Conservation (phyloP, 2,113 vertebrate species). For the Spea multiplicata region DNA sequence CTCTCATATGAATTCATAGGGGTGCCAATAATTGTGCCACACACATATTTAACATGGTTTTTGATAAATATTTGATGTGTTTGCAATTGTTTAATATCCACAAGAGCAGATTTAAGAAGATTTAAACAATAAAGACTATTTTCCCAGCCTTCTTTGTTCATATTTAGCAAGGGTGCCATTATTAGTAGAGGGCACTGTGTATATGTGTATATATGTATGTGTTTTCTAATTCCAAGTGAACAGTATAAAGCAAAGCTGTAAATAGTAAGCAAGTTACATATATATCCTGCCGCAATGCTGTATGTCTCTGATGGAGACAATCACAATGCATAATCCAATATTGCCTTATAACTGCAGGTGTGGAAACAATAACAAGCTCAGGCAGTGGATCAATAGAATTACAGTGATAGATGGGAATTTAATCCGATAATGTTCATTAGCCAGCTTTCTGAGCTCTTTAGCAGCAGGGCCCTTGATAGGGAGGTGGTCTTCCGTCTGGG, state of each 20-base stretch:
- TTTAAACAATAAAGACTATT: too few species aligned
- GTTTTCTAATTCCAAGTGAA: too few species aligned
- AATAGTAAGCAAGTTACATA: neutral
- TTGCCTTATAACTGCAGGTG: conserved; percentile 44
- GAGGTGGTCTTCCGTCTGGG: conserved; percentile 37
- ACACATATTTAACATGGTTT: too few species aligned
- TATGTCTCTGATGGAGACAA: neutral
- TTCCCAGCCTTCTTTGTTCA: too few species aligned
- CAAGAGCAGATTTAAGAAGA: too few species aligned
- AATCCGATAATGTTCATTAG: conserved; percentile 49
- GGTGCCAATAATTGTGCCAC: too few species aligned
- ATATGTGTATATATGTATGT: too few species aligned
- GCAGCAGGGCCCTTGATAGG: conserved; percentile 30
- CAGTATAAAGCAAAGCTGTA: neutral
- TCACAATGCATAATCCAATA: conserved; percentile 27
- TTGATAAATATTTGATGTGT: too few species aligned
- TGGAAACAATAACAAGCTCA: conserved; percentile 40
- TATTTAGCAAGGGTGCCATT: too few species aligned
- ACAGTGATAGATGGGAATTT: conserved; percentile 46
- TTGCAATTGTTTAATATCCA: too few species aligned
- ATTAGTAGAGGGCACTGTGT: too few species aligned
- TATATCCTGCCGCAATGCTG: neutral
- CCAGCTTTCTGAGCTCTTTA: conserved; percentile 41
- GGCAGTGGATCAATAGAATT: conserved; percentile 37
- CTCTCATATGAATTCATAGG: too few species aligned